Evolutionary conservation across 2,888 invertebrate species (phyloP).

Genomic region (Cyclophora albipunctata): DNA sequence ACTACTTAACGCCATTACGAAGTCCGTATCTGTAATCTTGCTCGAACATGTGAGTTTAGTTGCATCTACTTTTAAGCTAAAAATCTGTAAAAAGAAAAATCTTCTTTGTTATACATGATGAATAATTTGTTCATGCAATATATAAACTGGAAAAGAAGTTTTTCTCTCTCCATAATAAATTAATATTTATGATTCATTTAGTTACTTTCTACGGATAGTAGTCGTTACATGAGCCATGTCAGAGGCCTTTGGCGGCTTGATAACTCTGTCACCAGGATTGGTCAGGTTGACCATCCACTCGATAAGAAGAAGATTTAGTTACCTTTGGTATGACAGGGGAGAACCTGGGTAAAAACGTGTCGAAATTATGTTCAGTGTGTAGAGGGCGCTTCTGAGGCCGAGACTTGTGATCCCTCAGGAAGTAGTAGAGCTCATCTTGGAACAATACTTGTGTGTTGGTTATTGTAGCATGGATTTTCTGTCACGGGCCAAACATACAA

Average conservation of each 20-base stretch:
- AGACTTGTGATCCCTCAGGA: constrained; percentile 53
- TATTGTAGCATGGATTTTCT: constrained; percentile 80
- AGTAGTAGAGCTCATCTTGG: constrained; percentile 74
- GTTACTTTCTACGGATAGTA: too few species aligned
- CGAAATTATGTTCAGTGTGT: constrained; percentile 33
- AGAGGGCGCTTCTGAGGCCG: too few species aligned
- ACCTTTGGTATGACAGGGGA: constrained; percentile 89
- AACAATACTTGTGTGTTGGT: constrained; percentile 74
- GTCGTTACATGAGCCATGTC: too few species aligned
- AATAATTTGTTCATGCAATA: too few species aligned
- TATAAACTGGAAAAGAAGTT: too few species aligned
- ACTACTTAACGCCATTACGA: constrained; percentile 80
- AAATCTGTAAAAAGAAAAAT: constrained; percentile 72
- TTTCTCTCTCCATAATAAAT: too few species aligned
- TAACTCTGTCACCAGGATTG: too few species aligned
- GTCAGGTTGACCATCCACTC: too few species aligned
- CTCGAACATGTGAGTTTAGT: constrained; percentile 81
- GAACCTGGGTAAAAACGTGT: constrained; percentile 77
- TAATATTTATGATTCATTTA: too few species aligned
- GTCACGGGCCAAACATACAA: constrained; percentile 25
- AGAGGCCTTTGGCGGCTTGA: too few species aligned
- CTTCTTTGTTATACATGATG: background rate
- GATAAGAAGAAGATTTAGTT: too few species aligned
- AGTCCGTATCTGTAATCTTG: constrained; percentile 81
- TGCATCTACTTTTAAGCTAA: constrained; percentile 82